Evolutionary conservation across 1,140 invertebrate genomes (phyloP).

Genomic region (Cherax quadricarinatus): DNA sequence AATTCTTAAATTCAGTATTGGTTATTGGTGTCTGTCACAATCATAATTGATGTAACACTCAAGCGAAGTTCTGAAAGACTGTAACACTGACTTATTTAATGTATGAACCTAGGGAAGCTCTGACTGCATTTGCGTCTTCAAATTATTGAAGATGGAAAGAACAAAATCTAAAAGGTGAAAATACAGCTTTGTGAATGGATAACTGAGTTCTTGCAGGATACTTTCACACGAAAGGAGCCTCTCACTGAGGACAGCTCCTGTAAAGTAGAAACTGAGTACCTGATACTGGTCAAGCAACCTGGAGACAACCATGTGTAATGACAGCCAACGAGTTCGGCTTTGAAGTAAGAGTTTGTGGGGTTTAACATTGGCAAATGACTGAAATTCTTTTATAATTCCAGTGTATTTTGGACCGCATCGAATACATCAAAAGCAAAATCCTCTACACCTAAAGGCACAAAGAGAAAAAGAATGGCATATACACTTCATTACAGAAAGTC

Average conservation of each 20-base stretch:
- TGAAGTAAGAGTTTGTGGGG: conserved; percentile 35
- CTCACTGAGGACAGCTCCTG: too few species aligned
- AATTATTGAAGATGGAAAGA: conserved; percentile 4
- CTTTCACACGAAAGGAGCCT: too few species aligned
- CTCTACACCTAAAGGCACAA: conserved; percentile 5
- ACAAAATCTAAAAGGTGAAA: conserved; percentile 22
- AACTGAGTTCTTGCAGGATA: not conserved
- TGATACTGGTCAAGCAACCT: conserved; percentile 11
- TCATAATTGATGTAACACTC: too few species aligned
- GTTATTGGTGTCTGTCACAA: too few species aligned
- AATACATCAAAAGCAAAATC: conserved; percentile 20
- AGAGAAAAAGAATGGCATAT: conserved; percentile 68
- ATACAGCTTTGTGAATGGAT: conserved; percentile 12
- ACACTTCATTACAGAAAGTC: too few species aligned
- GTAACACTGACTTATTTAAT: not conserved
- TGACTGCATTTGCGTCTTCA: conserved; percentile 33
- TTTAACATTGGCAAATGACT: too few species aligned
- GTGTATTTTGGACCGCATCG: conserved; percentile 9
- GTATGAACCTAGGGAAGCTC: not conserved
- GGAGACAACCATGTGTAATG: not conserved
- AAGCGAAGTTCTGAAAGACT: too few species aligned
- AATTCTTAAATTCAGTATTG: too few species aligned
- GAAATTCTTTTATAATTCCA: conserved; percentile 20
- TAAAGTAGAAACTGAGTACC: conserved; percentile 17
- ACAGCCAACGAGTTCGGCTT: conserved; percentile 21